phyloP scores from a whole-genome alignment of 2,113 vertebrate genomes.

The Eulacestoma nigropectus region DNA sequence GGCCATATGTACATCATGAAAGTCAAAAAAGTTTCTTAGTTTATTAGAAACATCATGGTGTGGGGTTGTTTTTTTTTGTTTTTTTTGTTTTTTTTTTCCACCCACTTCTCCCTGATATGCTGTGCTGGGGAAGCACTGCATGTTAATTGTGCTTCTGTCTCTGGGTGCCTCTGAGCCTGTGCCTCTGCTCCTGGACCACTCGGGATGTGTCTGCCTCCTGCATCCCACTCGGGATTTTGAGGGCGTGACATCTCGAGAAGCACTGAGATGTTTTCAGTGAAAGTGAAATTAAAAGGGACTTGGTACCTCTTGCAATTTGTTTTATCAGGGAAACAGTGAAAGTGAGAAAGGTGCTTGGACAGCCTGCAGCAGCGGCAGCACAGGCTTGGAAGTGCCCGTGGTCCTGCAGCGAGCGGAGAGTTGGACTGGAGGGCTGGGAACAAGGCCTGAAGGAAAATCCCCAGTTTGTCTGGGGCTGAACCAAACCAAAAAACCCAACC shows the following conservation, averaged over 20 bases:
- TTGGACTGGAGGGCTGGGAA: background rate
- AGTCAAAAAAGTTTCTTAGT: slow-evolving; percentile 78
- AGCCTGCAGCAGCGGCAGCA: background rate
- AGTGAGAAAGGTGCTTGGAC: background rate
- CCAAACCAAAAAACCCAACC: background rate
- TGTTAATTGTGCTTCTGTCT: slow-evolving; percentile 40
- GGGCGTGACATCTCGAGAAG: background rate
- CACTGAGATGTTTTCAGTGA: background rate
- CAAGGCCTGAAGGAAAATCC: background rate
- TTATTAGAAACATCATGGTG: slow-evolving; percentile 43
- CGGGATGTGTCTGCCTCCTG: background rate
- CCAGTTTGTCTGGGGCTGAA: background rate
- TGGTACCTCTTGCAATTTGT: background rate
- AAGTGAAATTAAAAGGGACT: slow-evolving; percentile 1
- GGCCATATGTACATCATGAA: slow-evolving; percentile 73
- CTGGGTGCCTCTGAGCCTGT: background rate
- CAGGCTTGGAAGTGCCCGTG: background rate
- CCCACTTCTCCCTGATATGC: background rate
- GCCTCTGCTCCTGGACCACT: background rate
- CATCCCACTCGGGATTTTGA: background rate
- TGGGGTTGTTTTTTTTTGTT: background rate
- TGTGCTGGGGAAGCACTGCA: slow-evolving; percentile 2
- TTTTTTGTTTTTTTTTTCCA: background rate
- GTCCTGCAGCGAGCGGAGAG: background rate
- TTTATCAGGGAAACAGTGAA: background rate